phyloP scores from a whole-genome alignment of 2,797 vertebrate genomes.

The Crenichthys baileyi region DNA sequence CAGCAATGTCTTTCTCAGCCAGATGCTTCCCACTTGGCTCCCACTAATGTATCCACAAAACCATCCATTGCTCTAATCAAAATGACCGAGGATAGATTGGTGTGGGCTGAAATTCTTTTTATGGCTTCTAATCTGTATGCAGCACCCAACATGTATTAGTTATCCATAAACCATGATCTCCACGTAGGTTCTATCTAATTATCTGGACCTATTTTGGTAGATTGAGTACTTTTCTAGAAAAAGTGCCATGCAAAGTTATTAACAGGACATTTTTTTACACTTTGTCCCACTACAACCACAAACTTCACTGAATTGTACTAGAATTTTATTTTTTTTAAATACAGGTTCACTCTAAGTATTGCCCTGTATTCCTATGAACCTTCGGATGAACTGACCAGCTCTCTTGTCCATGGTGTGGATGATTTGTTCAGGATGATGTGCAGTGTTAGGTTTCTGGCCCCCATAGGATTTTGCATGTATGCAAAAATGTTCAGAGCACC shows the following conservation, averaged over 20 bases:
- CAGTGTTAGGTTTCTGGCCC: too few relatives aligned
- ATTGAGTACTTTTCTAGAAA: not conserved
- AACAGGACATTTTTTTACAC: not conserved
- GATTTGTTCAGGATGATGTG: too few relatives aligned
- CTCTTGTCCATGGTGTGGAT: not conserved
- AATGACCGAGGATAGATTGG: constrained; percentile 36
- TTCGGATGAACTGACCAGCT: not conserved
- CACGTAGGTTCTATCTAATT: not conserved
- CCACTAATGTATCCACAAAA: constrained; percentile 50
- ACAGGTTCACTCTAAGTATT: not conserved
- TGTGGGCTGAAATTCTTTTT: constrained; percentile 38
- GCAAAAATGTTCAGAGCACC: too few relatives aligned
- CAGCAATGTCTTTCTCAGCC: constrained; percentile 80
- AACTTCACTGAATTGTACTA: not conserved
- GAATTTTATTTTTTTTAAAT: not conserved
- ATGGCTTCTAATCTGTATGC: constrained; percentile 15
- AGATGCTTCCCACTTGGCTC: constrained; percentile 75
- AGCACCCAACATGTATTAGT: constrained; percentile 16
- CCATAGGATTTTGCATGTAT: too few relatives aligned
- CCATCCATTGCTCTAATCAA: constrained; percentile 79
- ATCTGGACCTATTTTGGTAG: not conserved
- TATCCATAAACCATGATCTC: not conserved
- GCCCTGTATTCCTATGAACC: not conserved
- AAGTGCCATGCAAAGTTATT: not conserved
- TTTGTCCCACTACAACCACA: not conserved